Base-by-base conservation (phyloP, 2,888 invertebrate species). In the Agonopterix subpropinquella region DNA sequence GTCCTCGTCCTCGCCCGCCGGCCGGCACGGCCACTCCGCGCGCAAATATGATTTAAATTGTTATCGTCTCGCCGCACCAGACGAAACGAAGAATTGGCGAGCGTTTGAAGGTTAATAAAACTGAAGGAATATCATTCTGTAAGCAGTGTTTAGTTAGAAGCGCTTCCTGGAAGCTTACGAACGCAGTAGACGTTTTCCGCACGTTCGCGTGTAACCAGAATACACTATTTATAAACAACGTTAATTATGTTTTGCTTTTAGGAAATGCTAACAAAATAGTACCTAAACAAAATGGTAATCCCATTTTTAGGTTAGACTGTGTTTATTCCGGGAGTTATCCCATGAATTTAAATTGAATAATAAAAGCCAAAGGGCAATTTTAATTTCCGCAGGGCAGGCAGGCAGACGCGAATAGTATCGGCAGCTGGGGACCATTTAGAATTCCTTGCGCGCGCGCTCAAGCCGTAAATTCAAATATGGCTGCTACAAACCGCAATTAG, bases 401-500 rank as follows among this genome's bases (percentile, higher is more conserved):
- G 57, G 53, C 65, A 57, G 57, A 58, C 62, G 60, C 63, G 66
- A 70, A 76, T 68, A 67, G 62, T 61, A 66, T 64, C 59, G 61
- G 73, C 77, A 77, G 76, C 73, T 80, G 77, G 60, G 59, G 54
- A 50, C 55, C 62, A 61, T 76, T 82, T 72, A 69, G 61, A 65
- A 85, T 85, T 77, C 84, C 55, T 56, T 53, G 67, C 73, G 70
- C 80, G 69, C 67, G 65, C 75, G 65, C 69, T 56, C 65, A 61
- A 55, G 66, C 73, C 74, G 73, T 80, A 77, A 80, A 81, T 77
- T 74, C 73, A 74, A 80, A 80, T 79, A 80, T 68, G 78, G 79
- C 59, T 46, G 65, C 73, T 70, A 75, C 81, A 77, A 76, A 83
- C 81, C 82, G 78, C 82, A 81, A 85, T 84, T 80, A 85, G 74